Conservation (phyloP, 2,113 vertebrate genomes). For the Coptodon bakossiorum region DNA sequence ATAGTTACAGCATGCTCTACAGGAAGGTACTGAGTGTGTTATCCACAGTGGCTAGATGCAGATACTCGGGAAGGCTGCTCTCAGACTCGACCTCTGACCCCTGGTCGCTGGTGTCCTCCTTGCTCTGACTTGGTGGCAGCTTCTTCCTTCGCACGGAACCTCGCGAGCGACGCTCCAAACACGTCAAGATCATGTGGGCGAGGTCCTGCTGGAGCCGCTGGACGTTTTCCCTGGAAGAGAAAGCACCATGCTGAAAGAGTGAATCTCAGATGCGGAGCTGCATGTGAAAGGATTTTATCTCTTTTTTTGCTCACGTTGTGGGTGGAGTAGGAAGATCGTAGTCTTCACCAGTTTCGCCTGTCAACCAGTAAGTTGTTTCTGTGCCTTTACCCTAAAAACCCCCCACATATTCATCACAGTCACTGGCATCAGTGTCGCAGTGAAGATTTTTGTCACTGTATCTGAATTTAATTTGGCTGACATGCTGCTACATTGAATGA, state of each 20-base stretch:
- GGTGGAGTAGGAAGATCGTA: slow-evolving; percentile 85
- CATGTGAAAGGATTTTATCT: background rate
- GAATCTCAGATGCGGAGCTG: background rate
- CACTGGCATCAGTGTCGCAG: background rate
- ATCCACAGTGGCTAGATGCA: slow-evolving; percentile 80
- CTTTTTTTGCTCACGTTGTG: slow-evolving; percentile 78
- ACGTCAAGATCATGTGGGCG: slow-evolving; percentile 81
- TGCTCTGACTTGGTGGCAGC: background rate
- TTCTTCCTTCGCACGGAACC: slow-evolving; percentile 52
- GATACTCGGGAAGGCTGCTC: slow-evolving; percentile 77
- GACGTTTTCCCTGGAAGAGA: slow-evolving; percentile 82
- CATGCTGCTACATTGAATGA: background rate
- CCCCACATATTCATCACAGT: background rate
- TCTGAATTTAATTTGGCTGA: background rate
- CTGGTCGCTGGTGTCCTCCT: background rate
- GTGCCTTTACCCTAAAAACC: slow-evolving; percentile 83
- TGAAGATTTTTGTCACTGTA: background rate
- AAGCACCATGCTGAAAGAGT: background rate
- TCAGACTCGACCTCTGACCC: slow-evolving; percentile 12
- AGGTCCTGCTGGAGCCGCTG: slow-evolving; percentile 87
- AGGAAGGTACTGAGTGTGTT: slow-evolving; percentile 77
- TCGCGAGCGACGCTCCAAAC: slow-evolving; percentile 74
- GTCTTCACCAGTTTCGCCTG: slow-evolving; percentile 78
- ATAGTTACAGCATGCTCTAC: slow-evolving; percentile 40
- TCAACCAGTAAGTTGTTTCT: slow-evolving; percentile 93